Evolutionary conservation across 2,113 vertebrate genomes (phyloP), one percentile per base, ranked within the genome.

Genomic region (Gymnocephalus cernua): DNA sequence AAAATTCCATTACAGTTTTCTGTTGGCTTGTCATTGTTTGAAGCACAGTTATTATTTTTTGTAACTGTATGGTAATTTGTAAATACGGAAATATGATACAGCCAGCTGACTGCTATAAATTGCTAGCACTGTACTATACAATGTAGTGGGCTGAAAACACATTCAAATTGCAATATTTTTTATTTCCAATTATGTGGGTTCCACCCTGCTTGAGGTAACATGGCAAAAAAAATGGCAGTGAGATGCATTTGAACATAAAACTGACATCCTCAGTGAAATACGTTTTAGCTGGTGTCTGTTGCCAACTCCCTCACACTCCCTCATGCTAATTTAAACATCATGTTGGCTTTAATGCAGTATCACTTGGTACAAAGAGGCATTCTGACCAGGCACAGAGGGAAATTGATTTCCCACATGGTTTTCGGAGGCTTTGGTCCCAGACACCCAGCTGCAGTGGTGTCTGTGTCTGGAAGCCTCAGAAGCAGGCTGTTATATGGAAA

Each of bases 391-490:
- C 79, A n/a, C 57, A 50, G 68, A 65, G 64, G 32, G 69, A 80
- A 84, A 90, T 77, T 70, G 77, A 86, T 92, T 90, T 81, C 79
- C 83, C 85, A 81, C 88, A 84, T 89, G 79, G 25, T 87, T 82
- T 86, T 80, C 47, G 4, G 84, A 83, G 59, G 54, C 80, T 92
- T 91, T 82, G 54, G 75, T 64, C 72, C 47, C 84, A 88, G 81
- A 85, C 86, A 80, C 84, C 86, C 85, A 89, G 80, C 79, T 90
- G 83, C 72, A 88, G 74, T 68, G 86, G 72, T 91, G 87, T 82
- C 84, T 88, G 61, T 48, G 78, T 84, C 77, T 88, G 76, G 66
- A 86, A 70, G 79, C 75, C 68, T 71, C 79, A 80, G 68, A 65
- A 78, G 80, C 76, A 83, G 67, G 32, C 82, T 76, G 77, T 77